A percentile compares a stretch with the other conserved stretches of the same genome.
Conservation (phyloP, 2,888 invertebrate genomes). For the Drosophila birchii region DNA sequence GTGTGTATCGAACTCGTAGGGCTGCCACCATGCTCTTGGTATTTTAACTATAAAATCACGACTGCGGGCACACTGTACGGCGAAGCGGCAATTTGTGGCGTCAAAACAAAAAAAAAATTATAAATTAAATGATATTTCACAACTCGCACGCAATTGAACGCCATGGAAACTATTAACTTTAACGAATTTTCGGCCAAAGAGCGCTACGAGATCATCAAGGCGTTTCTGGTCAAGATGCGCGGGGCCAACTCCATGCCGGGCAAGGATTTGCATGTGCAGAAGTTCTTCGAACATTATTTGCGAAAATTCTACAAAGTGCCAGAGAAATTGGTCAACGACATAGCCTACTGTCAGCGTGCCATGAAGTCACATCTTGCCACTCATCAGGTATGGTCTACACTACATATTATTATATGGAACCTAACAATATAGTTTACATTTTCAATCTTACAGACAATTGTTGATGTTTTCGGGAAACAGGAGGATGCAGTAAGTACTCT, state of each 20-base stretch:
- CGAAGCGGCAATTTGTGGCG: slow-evolving; percentile 34
- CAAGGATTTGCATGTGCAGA: slow-evolving; percentile 39
- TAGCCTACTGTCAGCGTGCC: slow-evolving; percentile 64
- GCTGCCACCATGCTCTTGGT: slow-evolving; percentile 7
- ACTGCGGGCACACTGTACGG: slow-evolving; percentile 8
- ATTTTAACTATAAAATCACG: background rate
- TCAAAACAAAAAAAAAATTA: slow-evolving; percentile 21
- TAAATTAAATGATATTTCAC: background rate
- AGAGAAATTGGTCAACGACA: slow-evolving; percentile 52
- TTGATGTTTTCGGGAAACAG: slow-evolving; percentile 32
- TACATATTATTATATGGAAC: background rate
- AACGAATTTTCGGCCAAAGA: slow-evolving; percentile 60
- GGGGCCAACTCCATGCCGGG: slow-evolving; percentile 50
- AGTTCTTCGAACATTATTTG: slow-evolving; percentile 62
- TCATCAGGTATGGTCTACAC: slow-evolving; percentile 53
- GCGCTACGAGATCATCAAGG: slow-evolving; percentile 62
- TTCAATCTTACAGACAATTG: slow-evolving; percentile 49
- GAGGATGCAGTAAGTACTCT: slow-evolving; percentile 50
- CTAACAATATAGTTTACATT: too few species aligned
- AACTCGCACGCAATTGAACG: background rate
- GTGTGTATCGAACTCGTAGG: slow-evolving; percentile 10
- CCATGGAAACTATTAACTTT: slow-evolving; percentile 66
- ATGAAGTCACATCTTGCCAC: slow-evolving; percentile 53
- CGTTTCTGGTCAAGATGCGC: slow-evolving; percentile 62
- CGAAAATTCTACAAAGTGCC: slow-evolving; percentile 65